Percentiles rank a stretch among this genome's conserved stretches.
Conservation (phyloP, 2,888 invertebrate species). For the Protonemura montana region DNA sequence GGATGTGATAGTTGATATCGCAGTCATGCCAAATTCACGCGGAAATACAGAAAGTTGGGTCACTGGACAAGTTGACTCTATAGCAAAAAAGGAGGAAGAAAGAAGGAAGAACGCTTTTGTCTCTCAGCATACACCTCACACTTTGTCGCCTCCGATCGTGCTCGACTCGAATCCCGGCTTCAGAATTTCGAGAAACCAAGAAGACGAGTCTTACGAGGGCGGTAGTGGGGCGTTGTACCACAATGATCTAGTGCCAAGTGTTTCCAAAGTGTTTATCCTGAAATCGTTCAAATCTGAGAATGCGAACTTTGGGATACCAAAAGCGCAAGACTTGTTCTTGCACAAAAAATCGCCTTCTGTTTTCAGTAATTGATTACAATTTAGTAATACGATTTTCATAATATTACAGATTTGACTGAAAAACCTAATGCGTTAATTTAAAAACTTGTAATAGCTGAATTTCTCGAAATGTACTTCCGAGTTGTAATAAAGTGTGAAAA, state of each 20-base stretch:
- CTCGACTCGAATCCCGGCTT: background rate
- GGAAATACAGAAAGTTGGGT: background rate
- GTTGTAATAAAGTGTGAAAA: too few species aligned
- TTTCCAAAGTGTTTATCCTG: slow-evolving; percentile 1
- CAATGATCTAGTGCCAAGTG: background rate
- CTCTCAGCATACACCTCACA: background rate
- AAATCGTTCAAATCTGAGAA: slow-evolving; percentile 18
- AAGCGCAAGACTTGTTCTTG: slow-evolving; percentile 7
- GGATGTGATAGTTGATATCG: background rate
- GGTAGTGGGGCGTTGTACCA: background rate
- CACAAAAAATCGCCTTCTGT: background rate
- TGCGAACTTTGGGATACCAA: slow-evolving; percentile 21
- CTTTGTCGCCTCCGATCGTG: background rate
- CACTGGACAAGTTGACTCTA: background rate
- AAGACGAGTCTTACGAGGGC: background rate
- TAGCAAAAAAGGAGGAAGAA: background rate
- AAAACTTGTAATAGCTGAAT: too few species aligned
- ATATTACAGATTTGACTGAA: too few species aligned
- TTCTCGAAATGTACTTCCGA: too few species aligned
- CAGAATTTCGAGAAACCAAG: background rate
- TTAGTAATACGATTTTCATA: too few species aligned
- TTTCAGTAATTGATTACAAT: too few species aligned
- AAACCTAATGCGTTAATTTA: too few species aligned
- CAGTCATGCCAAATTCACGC: background rate
- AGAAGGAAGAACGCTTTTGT: background rate